These are phyloP conservation scores for Osmoderma eremita DNA, from an alignment of 2,888 invertebrate genomes.

Conservation along the genomic window DNA sequence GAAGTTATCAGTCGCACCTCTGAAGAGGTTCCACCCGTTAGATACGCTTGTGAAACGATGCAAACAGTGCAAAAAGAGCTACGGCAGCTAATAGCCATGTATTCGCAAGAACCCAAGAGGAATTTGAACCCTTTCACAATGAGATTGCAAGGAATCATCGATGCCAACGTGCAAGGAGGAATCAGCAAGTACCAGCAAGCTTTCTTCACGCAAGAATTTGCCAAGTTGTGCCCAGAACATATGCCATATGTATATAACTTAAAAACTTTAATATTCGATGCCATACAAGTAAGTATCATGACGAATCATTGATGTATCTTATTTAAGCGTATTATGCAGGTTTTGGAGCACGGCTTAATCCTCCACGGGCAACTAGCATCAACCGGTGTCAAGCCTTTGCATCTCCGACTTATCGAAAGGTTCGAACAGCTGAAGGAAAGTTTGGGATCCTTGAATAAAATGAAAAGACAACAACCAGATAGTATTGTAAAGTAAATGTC, in stretches of 20 bases:
- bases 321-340: slow-evolving; percentile 48
- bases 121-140: slow-evolving; percentile 94
- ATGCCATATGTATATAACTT: slow-evolving; percentile 69
- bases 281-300: slow-evolving; percentile 68
- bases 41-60: slow-evolving; percentile 93
- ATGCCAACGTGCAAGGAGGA: slow-evolving; percentile 96
- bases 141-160: slow-evolving; percentile 89
- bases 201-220: slow-evolving; percentile 86
- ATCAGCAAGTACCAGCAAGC: slow-evolving; percentile 95
- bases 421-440: slow-evolving; percentile 86
- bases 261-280: slow-evolving; percentile 77
- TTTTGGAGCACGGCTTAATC: slow-evolving; percentile 83
- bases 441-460: slow-evolving; percentile 72
- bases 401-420: slow-evolving; percentile 87
- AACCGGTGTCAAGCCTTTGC: slow-evolving; percentile 88
- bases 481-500: slow-evolving; percentile 81
- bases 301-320: not conserved
- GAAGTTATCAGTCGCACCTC: slow-evolving; percentile 82
- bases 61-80: slow-evolving; percentile 89
- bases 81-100: slow-evolving; percentile 80
- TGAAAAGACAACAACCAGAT: slow-evolving; percentile 77
- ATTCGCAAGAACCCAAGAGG: slow-evolving; percentile 81
- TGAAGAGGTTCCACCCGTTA: slow-evolving; percentile 83
- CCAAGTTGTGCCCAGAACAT: slow-evolving; percentile 69
- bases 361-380: slow-evolving; percentile 89